Evolutionary conservation across 2,888 invertebrate species (phyloP).

Genomic region (Polydesmus complanatus): DNA sequence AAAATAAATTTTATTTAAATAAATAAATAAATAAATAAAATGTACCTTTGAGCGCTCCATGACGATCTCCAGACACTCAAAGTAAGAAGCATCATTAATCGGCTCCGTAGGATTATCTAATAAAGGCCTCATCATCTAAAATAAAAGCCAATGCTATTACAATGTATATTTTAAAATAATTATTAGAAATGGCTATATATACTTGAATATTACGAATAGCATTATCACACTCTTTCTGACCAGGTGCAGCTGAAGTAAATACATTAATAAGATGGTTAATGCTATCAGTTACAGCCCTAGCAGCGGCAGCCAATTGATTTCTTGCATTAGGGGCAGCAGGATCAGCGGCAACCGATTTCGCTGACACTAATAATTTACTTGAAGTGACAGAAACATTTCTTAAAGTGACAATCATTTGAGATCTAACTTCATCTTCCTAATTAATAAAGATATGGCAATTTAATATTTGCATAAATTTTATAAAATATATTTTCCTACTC

Average conservation of each 20-base stretch:
- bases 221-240: slow-evolving; percentile 92
- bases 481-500: slow-evolving; percentile 29
- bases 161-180: too few relatives aligned
- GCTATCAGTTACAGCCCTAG: slow-evolving; percentile 74
- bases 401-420: slow-evolving; percentile 70
- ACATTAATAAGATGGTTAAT: slow-evolving; percentile 80
- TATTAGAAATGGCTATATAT: neutral
- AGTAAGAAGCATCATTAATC: slow-evolving; percentile 74
- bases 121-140: slow-evolving; percentile 55
- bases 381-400: slow-evolving; percentile 77
- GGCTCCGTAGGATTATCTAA: slow-evolving; percentile 77
- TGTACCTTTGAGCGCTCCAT: slow-evolving; percentile 64
- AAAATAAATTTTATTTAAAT: neutral
- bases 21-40: slow-evolving; percentile 1
- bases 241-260: slow-evolving; percentile 78
- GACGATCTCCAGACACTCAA: slow-evolving; percentile 80
- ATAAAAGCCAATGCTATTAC: slow-evolving; percentile 7
- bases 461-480: neutral
- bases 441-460: neutral
- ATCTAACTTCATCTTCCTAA: slow-evolving; percentile 56
- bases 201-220: slow-evolving; percentile 78
- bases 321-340: slow-evolving; percentile 77
- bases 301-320: slow-evolving; percentile 75
- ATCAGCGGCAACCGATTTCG: slow-evolving; percentile 80
- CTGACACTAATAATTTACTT: slow-evolving; percentile 67